phyloP scores from a whole-genome alignment of 2,888 invertebrate species.

The Rhimphoctona megacephalus region DNA sequence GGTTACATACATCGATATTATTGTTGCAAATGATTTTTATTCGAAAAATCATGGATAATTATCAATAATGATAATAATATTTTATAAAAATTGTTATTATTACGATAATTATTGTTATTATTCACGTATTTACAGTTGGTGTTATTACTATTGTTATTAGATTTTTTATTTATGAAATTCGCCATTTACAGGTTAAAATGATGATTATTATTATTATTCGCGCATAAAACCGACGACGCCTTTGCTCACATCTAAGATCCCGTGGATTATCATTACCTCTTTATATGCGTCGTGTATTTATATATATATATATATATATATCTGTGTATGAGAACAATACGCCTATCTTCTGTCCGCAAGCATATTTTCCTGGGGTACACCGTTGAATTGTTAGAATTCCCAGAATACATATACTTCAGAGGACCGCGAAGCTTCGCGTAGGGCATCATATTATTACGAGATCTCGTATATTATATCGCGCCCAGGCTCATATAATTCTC shows the following conservation, averaged over 20 bases:
- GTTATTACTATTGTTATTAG: background rate
- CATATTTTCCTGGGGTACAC: constrained; percentile 55
- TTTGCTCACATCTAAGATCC: constrained; percentile 13
- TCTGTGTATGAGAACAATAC: constrained; percentile 61
- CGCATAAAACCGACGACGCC: constrained; percentile 35
- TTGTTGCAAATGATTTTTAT: too few species aligned
- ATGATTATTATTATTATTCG: constrained; percentile 17
- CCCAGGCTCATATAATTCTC: constrained; percentile 42
- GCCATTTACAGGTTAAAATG: background rate
- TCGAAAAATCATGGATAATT: too few species aligned
- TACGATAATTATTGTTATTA: background rate
- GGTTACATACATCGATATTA: too few species aligned
- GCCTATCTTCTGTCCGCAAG: constrained; percentile 58
- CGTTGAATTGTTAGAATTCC: constrained; percentile 65
- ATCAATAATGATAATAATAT: too few species aligned
- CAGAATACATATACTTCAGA: constrained; percentile 67
- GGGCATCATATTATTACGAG: constrained; percentile 65
- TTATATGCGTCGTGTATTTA: constrained; percentile 11
- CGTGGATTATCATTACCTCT: constrained; percentile 32
- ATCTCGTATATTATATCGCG: constrained; percentile 59
- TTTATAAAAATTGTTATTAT: too few species aligned
- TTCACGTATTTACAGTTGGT: background rate
- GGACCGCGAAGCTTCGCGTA: constrained; percentile 35
- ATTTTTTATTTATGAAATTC: background rate
- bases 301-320: background rate